These are phyloP conservation scores for Trididemnum miniatum DNA, from an alignment of 23 tunicate genomes.

Conservation along the genomic window DNA sequence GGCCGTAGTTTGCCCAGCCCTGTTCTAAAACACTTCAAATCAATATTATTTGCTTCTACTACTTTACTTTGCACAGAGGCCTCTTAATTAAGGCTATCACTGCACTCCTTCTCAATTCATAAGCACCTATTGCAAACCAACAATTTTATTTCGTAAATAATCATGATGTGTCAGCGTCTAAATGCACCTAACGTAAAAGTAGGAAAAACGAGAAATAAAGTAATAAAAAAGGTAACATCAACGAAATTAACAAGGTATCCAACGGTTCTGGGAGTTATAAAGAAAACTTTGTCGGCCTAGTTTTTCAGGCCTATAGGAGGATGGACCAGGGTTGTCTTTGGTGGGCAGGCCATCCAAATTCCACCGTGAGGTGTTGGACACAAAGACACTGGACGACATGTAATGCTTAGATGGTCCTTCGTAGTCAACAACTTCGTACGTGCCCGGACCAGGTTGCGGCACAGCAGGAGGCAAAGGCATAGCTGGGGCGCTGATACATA, in stretches of 20 bases:
- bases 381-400: constrained; percentile 95
- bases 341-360: constrained; percentile 45
- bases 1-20: too few species aligned
- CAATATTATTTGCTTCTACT: too few species aligned
- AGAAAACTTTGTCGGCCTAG: constrained; percentile 89
- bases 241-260: constrained; percentile 57
- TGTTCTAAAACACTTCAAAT: too few species aligned
- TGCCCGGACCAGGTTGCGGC: constrained; percentile 84
- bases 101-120: too few species aligned
- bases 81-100: too few species aligned
- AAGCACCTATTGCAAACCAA: too few species aligned
- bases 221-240: too few species aligned
- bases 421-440: constrained; percentile 76
- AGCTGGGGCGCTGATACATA: constrained; percentile 91
- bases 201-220: too few species aligned
- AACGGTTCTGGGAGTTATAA: constrained; percentile 72
- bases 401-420: constrained; percentile 84
- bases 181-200: too few species aligned
- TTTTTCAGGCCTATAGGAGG: constrained; percentile 79
- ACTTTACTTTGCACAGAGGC: too few species aligned
- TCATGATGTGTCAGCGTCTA: too few species aligned
- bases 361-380: constrained; percentile 94
- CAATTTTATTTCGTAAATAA: too few species aligned
- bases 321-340: constrained; percentile 89
- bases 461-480: constrained; percentile 77